These are phyloP conservation scores for Tenthredo scrophulariae DNA, from an alignment of 2,888 invertebrate genomes.

Conservation along the genomic window DNA sequence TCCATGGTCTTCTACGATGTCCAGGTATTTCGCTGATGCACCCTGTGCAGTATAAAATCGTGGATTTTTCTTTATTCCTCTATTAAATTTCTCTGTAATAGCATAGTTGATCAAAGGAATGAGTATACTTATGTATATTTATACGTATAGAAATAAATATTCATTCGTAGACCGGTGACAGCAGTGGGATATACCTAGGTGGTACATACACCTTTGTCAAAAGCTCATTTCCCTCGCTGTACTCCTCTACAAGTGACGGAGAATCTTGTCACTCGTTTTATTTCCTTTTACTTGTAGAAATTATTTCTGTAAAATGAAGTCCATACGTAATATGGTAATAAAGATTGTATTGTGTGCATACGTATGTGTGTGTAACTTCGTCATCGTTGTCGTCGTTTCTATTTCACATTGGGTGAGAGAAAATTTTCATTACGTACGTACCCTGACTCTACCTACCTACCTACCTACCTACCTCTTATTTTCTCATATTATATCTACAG, in stretches of 20 bases:
- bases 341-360: neutral
- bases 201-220: neutral
- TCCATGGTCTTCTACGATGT: too few relatives aligned
- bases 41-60: too few relatives aligned
- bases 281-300: neutral
- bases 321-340: constrained; percentile 9
- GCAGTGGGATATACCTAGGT: neutral
- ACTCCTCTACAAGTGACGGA: neutral
- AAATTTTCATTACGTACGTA: constrained; percentile 33
- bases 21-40: too few relatives aligned
- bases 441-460: neutral
- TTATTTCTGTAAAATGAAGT: constrained; percentile 14
- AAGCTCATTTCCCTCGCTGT: neutral
- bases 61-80: too few relatives aligned
- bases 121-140: neutral
- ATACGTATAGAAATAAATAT: neutral
- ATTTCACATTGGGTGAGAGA: neutral
- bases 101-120: too few relatives aligned
- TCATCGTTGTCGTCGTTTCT: neutral
- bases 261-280: neutral
- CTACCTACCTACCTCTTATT: neutral
- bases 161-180: neutral
- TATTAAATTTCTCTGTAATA: too few relatives aligned
- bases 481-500: neutral
- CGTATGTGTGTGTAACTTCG: neutral